A percentile compares a stretch with the other conserved stretches of the same genome.
Evolutionary conservation across 2,797 vertebrate species (phyloP).

Genomic region (Megalops cyprinoides): DNA sequence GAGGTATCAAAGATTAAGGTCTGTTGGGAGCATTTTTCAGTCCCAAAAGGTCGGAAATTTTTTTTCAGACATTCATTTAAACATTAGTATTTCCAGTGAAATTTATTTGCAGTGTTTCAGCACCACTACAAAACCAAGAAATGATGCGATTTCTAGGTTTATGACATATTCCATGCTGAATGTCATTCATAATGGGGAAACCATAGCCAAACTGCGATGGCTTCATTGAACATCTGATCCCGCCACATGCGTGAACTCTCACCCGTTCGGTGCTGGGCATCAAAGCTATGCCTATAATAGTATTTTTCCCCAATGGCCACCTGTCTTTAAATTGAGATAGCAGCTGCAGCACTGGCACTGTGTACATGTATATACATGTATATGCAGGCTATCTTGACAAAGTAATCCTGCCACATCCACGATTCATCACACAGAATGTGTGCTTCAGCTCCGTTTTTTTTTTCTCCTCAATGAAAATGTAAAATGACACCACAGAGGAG

Average conservation of each 20-base stretch:
- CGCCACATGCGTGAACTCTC: not conserved
- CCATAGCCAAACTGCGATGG: not conserved
- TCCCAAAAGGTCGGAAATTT: conserved; percentile 55
- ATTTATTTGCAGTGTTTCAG: no score
- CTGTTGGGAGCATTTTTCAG: conserved; percentile 40
- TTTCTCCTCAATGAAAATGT: no score
- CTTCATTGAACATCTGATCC: not conserved
- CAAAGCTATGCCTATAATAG: not conserved
- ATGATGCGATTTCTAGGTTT: not conserved
- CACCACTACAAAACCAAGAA: not conserved
- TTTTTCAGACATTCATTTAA: conserved; percentile 40
- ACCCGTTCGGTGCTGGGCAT: not conserved
- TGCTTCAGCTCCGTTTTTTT: no score
- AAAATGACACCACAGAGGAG: no score
- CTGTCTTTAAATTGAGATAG: not conserved
- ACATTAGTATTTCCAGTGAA: not conserved
- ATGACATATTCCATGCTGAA: not conserved
- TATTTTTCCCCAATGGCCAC: no score
- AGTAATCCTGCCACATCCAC: not conserved
- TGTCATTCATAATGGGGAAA: not conserved
- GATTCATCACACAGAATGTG: no score
- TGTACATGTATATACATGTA: not conserved
- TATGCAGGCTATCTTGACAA: not conserved
- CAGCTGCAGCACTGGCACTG: not conserved
- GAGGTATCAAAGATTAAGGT: conserved; percentile 73